phyloP scores from a whole-genome alignment of 2,113 vertebrate genomes.

The Macaca mulatta region DNA sequence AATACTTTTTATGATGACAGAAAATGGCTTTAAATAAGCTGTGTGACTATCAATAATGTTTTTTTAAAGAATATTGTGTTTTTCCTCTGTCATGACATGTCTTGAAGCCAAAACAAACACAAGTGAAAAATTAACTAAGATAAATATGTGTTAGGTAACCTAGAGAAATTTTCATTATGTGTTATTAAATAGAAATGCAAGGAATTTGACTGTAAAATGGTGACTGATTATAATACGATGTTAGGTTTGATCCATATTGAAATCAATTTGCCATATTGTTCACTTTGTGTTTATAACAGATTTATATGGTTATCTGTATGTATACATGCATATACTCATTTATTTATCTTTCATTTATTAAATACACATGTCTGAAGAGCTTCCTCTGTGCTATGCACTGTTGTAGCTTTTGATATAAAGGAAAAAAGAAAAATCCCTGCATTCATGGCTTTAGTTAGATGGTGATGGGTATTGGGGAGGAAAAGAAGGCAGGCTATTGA shows the following conservation, averaged over 20 bases:
- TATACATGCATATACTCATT: not conserved
- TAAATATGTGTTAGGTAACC: not conserved
- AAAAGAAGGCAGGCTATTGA: not conserved
- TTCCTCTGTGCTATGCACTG: not conserved
- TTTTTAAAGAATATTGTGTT: not conserved
- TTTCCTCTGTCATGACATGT: not conserved
- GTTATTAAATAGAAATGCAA: not conserved
- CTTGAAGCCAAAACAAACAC: not conserved
- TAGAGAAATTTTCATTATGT: not conserved
- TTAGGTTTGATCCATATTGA: not conserved
- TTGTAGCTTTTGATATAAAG: not conserved
- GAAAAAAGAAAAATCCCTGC: not conserved
- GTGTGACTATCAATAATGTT: not conserved
- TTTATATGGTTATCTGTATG: not conserved
- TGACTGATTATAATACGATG: not conserved
- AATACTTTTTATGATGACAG: not conserved
- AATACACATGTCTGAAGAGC: not conserved
- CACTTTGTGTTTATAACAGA: not conserved
- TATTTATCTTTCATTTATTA: not conserved
- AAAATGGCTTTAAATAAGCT: not conserved
- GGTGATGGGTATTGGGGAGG: too few species aligned
- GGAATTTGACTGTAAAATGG: not conserved
- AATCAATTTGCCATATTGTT: not conserved
- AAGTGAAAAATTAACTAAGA: not conserved
- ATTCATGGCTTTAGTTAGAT: not conserved